phyloP scores from a whole-genome alignment of 2,797 vertebrate genomes.

The Xenops minutus region DNA sequence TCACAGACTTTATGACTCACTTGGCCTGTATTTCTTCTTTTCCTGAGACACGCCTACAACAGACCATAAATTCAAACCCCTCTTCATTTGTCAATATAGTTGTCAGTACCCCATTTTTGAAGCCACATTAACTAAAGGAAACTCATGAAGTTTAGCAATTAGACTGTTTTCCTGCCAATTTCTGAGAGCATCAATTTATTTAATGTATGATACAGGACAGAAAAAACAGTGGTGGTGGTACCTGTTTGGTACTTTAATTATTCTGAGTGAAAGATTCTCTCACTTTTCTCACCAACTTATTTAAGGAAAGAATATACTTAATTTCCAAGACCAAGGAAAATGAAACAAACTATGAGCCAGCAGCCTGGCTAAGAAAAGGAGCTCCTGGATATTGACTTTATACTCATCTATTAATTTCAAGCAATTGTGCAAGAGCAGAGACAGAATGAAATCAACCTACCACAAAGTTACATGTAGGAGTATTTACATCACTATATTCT shows the following conservation, averaged over 20 bases:
- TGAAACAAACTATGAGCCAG: background rate
- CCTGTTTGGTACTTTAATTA: background rate
- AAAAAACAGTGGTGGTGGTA: background rate
- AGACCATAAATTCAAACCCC: background rate
- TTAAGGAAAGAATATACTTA: background rate
- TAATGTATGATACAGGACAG: background rate
- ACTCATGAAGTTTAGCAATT: background rate
- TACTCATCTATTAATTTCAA: background rate
- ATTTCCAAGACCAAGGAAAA: background rate
- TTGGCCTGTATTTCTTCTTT: background rate
- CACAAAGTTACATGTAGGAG: accelerated
- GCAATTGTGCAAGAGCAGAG: background rate
- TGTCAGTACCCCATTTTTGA: background rate
- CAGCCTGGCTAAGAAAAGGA: background rate
- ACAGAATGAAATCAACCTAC: background rate
- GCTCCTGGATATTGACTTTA: background rate
- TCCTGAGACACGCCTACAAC: background rate
- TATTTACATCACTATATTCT: background rate
- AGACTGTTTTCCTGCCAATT: background rate
- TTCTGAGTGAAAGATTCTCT: background rate
- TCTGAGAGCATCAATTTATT: background rate
- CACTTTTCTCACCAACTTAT: accelerated
- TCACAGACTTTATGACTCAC: background rate
- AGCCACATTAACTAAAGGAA: background rate
- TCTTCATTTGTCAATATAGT: accelerated